Percentiles rank a stretch among this genome's conserved stretches.
Evolutionary conservation across 2,797 vertebrate species (phyloP).

Genomic region (Lepus townsendii): DNA sequence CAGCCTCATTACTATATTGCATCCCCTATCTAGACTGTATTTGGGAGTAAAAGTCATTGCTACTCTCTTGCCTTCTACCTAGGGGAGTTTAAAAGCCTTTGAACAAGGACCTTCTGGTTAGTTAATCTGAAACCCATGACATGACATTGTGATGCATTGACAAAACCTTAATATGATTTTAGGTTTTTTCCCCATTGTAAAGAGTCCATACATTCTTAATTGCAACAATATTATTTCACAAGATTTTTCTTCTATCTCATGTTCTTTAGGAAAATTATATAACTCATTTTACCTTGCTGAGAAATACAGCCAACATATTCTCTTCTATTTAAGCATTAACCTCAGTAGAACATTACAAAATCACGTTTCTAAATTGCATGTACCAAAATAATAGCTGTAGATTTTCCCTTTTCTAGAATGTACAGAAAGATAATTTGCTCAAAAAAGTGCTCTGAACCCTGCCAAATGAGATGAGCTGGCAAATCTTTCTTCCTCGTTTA

Average conservation of each 20-base stretch:
- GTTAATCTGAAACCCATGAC: background rate
- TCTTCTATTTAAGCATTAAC: conserved; percentile 38
- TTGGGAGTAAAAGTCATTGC: background rate
- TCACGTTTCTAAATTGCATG: background rate
- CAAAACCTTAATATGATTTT: background rate
- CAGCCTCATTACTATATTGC: background rate
- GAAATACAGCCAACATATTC: background rate
- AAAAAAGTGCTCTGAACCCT: conserved; percentile 14
- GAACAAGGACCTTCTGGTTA: no score
- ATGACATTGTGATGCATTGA: background rate
- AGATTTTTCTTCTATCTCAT: background rate
- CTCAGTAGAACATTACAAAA: background rate
- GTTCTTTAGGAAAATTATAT: background rate
- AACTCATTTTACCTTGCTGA: background rate
- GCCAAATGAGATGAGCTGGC: conserved; percentile 51
- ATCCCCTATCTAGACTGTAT: background rate
- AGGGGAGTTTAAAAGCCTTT: background rate
- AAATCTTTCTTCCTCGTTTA: background rate
- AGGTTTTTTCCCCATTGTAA: background rate
- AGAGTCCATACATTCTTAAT: background rate
- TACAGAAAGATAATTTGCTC: background rate
- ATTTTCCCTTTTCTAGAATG: background rate
- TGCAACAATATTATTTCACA: conserved; percentile 3
- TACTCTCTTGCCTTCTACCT: background rate
- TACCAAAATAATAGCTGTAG: conserved; percentile 45